Base-by-base conservation (phyloP, 2,113 vertebrate genomes). In the Neotoma lepida region DNA sequence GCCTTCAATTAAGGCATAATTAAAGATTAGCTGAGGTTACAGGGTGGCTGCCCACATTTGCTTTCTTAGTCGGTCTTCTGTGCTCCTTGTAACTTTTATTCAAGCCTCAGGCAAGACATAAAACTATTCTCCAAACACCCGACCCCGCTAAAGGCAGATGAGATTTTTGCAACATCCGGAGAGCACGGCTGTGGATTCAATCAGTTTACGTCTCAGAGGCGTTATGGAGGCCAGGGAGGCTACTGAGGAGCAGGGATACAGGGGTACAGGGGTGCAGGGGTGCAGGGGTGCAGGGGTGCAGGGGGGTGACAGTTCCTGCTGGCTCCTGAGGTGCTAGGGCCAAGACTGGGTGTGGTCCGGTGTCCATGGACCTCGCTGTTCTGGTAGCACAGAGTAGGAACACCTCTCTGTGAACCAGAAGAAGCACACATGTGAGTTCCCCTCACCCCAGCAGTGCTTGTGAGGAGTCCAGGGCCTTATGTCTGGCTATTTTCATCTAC, bases 21-120 rank as follows among this genome's bases (percentile, higher is more conserved):
- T 95, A 96, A 96, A 96, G 96, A 97, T 94, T 85, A 97, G 91
- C 88, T 85, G 94, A 96, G 93, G 96, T 96, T 95, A 90, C 85
- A 95, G 94, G 95, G 63, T 95, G 94, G 92, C 91, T 95, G 92
- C 93, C 78, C 94, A 93, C 93, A 93, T 88, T 93, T 96, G 93
- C 94, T 91, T 94, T 96, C 92, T 91, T 51, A 89, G 68, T 93
- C 87, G 86, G 93, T 84, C 96, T 95, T 93, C 51, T 24, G 20
- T 89, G 78, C 64, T 91, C 68, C 90, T 89, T 96, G 74, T 94
- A 94, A 97, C 95, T 96, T 96, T 93, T 94, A 95, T 96, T 95
- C 76, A 92, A 68, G 94, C 96, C 89, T 28, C 78, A 74, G 97
- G 97, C 93, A 94, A 96, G 95, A 93, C 94, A 94, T 91, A 91